Conservation (phyloP, 1,140 invertebrate species). For the Calliphora vicina region DNA sequence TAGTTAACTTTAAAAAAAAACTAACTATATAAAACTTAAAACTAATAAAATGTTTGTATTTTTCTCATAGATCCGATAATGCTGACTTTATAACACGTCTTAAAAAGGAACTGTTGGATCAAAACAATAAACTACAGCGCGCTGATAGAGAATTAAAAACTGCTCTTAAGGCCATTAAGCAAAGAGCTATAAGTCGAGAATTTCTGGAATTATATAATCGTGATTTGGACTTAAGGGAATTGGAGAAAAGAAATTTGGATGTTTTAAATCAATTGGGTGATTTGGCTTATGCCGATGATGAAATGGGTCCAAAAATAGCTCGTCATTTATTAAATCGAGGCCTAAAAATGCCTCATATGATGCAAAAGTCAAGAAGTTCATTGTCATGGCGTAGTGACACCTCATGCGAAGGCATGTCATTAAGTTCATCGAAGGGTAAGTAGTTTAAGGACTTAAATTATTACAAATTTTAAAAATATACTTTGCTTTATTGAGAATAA, state of each 20-base stretch:
- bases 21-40: background rate
- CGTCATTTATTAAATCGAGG: constrained; percentile 51
- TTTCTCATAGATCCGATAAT: constrained; percentile 44
- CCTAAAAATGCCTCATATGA: constrained; percentile 52
- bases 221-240: constrained; percentile 58
- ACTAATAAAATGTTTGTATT: background rate
- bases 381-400: constrained; percentile 49
- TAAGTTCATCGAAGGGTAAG: constrained; percentile 43
- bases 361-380: constrained; percentile 50
- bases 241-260: constrained; percentile 58
- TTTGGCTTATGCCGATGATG: constrained; percentile 52
- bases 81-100: constrained; percentile 47
- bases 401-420: constrained; percentile 40
- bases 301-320: constrained; percentile 52
- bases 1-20: background rate
- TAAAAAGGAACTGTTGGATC: constrained; percentile 53
- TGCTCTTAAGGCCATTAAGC: constrained; percentile 47
- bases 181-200: constrained; percentile 54
- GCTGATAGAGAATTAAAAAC: constrained; percentile 56
- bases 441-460: no score
- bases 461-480: no score
- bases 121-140: constrained; percentile 52
- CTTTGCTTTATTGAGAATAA: background rate
- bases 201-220: constrained; percentile 55
- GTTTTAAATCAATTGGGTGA: constrained; percentile 61